Evolutionary conservation across 1,140 invertebrate genomes (phyloP).

Genomic region (Amyelois transitella): DNA sequence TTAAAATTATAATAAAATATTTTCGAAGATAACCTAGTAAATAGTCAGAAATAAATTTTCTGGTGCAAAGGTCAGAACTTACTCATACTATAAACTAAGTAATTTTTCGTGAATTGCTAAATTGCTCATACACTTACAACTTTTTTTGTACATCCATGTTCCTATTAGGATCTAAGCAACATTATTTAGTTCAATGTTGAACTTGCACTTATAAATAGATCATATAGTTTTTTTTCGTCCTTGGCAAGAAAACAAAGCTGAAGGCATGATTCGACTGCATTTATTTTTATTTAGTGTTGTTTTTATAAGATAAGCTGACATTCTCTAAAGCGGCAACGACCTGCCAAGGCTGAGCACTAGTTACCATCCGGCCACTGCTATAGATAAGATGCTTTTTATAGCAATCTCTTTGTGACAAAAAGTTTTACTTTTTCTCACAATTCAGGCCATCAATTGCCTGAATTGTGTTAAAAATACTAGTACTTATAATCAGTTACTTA

Average conservation of each 20-base stretch:
- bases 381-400: constrained; percentile 26
- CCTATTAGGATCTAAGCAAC: too few relatives aligned
- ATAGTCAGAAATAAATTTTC: too few relatives aligned
- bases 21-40: too few relatives aligned
- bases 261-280: not conserved
- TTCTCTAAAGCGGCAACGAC: constrained; percentile 49
- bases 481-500: not conserved
- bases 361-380: constrained; percentile 37
- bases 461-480: not conserved
- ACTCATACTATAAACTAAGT: too few relatives aligned
- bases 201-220: not conserved
- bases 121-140: not conserved
- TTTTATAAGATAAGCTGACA: constrained; percentile 40
- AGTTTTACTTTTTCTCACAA: too few relatives aligned
- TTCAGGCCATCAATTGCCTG: not conserved
- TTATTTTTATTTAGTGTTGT: constrained; percentile 16
- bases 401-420: not conserved
- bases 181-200: too few relatives aligned
- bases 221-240: not conserved
- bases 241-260: not conserved
- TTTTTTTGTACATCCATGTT: too few relatives aligned
- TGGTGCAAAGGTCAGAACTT: too few relatives aligned
- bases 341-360: constrained; percentile 36
- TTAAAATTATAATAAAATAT: too few relatives aligned
- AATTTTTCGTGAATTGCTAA: too few relatives aligned